Conservation (phyloP, 1,140 invertebrate species). For the Aphelinus certus region DNA sequence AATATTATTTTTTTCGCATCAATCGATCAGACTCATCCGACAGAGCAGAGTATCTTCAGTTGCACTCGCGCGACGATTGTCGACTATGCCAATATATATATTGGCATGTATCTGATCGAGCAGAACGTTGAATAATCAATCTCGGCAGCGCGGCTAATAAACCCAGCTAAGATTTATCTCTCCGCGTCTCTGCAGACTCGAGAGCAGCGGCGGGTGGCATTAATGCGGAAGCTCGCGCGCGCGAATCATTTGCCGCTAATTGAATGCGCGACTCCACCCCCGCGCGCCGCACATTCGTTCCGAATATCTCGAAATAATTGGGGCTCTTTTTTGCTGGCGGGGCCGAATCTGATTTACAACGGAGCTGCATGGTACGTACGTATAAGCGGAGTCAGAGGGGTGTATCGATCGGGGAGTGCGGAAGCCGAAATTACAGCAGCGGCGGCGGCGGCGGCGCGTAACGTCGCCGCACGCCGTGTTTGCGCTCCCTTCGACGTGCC, state of each 20-base stretch:
- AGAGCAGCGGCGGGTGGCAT: not conserved
- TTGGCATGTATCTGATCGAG: too few species aligned
- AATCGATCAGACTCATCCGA: too few species aligned
- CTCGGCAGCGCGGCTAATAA: too few species aligned
- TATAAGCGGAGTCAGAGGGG: not conserved
- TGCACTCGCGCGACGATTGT: too few species aligned
- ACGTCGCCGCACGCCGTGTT: slow-evolving; percentile 1
- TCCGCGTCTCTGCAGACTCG: not conserved
- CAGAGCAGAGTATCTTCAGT: too few species aligned
- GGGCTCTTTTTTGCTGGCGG: not conserved
- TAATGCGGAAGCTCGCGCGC: not conserved
- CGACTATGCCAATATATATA: too few species aligned
- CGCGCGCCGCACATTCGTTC: too few species aligned
- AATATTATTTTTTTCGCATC: too few species aligned
- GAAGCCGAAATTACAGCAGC: slow-evolving; percentile 5
- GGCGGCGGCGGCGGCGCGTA: not conserved
- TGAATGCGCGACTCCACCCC: not conserved
- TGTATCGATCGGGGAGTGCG: too few species aligned
- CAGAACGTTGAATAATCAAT: too few species aligned
- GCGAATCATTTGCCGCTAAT: not conserved
- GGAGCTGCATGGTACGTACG: not conserved
- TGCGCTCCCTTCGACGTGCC: not conserved
- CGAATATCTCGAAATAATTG: slow-evolving; percentile 11
- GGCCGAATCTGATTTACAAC: slow-evolving; percentile 8
- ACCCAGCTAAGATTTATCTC: too few species aligned